Base-by-base conservation (phyloP, 1,140 invertebrate genomes). In the Drosophila kikkawai region DNA sequence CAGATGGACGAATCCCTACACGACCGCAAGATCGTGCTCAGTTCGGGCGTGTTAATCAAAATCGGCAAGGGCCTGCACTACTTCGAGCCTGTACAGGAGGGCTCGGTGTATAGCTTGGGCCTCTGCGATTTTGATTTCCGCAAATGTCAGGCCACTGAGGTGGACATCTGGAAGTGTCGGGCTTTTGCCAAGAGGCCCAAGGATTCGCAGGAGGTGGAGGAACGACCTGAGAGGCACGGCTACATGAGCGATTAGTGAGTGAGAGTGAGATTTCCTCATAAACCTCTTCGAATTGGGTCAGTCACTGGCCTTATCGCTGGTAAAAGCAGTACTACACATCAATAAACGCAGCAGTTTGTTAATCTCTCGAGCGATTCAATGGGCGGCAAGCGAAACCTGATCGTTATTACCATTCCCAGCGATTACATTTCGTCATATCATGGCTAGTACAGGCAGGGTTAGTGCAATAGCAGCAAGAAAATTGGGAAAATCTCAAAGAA, bases 1-100 rank as follows among this genome's bases (percentile, higher is more conserved):
- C 88, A 84, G 48, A 41, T 91, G 41, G 88, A 91, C 37, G 88
- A 91, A 1, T 70, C 71, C 3, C 48, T 91, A 12, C 71, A 84
- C n/a, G 88, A 91, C 39, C 78, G 88, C 37, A 91, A 87, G 55
- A 85, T 91, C 5, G 83, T 91, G 7, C 79, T 91, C 2, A 91
- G 81, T 17, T 91, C 83, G 7, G 88, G 88, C 1, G 61, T 91
- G 42, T 70, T 91, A 2, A 91, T 91, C 19, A 77, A 79, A n/a
- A 82, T 88, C 8, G 75, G 70, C 22, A 55, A 81, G 7, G 88
- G 88, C 0, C 55, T 91, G 37, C 88, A 91, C 55, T 91, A 88
- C 50, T 88, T 88, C 17, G 81, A 91, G 56, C 73, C 71, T 0
- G 32, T 3, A 2, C 36, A n/a, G 5, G 75, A 84, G 8, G 34